Conservation (phyloP, 2,797 vertebrate species). For the Eleutherodactylus coqui region DNA sequence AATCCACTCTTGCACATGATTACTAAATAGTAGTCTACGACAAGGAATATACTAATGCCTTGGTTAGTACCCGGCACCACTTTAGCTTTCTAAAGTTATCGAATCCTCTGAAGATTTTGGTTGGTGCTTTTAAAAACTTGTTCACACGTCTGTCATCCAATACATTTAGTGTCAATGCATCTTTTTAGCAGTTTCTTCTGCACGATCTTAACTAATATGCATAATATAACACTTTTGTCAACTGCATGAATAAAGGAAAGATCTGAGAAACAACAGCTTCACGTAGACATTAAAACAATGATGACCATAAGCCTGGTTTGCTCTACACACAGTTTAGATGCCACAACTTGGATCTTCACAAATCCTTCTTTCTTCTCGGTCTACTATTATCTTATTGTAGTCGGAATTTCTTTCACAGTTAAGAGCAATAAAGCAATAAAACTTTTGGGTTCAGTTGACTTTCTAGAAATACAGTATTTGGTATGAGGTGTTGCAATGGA, state of each 20-base stretch:
- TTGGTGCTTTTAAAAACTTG: not conserved
- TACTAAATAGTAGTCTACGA: not conserved
- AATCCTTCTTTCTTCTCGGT: not conserved
- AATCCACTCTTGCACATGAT: conserved; percentile 6
- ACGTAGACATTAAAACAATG: not conserved
- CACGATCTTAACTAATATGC: not conserved
- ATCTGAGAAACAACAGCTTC: not conserved
- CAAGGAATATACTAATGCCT: not conserved
- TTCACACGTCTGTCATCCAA: not conserved
- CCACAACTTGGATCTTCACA: not conserved
- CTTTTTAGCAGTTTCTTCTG: not conserved
- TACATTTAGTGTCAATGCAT: not conserved
- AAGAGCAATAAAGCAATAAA: not conserved
- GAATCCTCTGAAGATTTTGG: not conserved
- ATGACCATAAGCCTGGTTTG: not conserved
- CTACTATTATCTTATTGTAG: not conserved
- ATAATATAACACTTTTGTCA: not conserved
- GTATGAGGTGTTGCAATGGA: not conserved
- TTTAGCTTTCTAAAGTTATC: not conserved
- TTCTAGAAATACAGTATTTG: not conserved
- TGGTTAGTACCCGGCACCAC: not conserved
- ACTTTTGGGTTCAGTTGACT: not conserved
- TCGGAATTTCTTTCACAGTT: too few species aligned
- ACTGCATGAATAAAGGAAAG: not conserved
- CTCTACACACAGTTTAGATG: not conserved